These are phyloP conservation scores for Aphodius granarius DNA, from an alignment of 2,888 invertebrate species.

Conservation along the genomic window DNA sequence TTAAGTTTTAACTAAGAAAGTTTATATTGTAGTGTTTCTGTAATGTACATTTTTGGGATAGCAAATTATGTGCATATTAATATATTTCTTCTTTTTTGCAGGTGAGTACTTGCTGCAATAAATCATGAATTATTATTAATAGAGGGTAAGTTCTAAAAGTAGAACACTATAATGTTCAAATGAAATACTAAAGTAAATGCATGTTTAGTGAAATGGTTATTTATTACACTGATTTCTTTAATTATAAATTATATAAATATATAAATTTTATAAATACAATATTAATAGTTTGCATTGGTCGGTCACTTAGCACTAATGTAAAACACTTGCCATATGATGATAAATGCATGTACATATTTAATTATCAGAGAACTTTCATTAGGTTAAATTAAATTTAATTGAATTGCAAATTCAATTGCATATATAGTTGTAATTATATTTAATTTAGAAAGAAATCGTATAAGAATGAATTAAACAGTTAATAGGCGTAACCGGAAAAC, in stretches of 20 bases:
- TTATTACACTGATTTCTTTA: too few relatives aligned
- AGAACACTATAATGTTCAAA: too few relatives aligned
- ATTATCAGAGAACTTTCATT: background rate
- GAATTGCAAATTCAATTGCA: background rate
- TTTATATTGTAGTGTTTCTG: background rate
- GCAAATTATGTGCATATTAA: background rate
- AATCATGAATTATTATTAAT: too few relatives aligned
- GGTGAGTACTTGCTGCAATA: too few relatives aligned
- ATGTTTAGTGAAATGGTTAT: too few relatives aligned
- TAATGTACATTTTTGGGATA: background rate
- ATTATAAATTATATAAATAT: too few relatives aligned
- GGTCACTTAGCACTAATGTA: background rate
- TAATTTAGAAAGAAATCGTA: background rate
- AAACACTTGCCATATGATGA: background rate
- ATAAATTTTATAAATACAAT: too few relatives aligned
- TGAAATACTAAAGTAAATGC: too few relatives aligned
- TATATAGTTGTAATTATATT: background rate
- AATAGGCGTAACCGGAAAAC: background rate
- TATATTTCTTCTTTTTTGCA: too few relatives aligned
- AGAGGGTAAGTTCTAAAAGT: too few relatives aligned
- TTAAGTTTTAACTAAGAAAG: background rate
- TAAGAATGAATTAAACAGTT: background rate
- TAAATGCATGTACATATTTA: background rate
- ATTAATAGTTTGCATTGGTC: background rate
- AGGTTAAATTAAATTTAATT: background rate